phyloP scores from a whole-genome alignment of 30 jellyfish, hydroid and myxozoan species.

The Turritopsis rubra region DNA sequence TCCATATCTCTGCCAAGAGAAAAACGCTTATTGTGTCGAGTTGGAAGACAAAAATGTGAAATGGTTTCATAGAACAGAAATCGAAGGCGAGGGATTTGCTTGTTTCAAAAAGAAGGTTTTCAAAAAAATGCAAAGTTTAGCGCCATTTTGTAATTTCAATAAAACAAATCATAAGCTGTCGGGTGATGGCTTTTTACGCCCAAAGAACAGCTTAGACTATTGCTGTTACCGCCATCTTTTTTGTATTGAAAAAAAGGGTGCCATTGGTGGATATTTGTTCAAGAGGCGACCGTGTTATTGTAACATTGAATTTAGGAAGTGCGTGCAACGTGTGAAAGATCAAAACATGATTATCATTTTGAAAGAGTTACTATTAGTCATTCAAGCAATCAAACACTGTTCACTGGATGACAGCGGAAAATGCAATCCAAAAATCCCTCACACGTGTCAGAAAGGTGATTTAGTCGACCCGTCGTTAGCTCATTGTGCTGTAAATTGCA shows the following conservation, averaged over 20 bases:
- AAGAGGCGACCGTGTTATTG: conserved; percentile 56
- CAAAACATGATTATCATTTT: neutral
- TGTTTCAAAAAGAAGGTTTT: conserved; percentile 34
- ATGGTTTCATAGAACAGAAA: conserved; percentile 27
- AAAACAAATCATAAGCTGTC: conserved; percentile 19
- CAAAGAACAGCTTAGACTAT: conserved; percentile 27
- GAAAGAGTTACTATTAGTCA: conserved; percentile 6
- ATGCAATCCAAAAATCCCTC: conserved; percentile 38
- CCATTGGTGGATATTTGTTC: conserved; percentile 34
- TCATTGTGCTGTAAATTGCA: conserved; percentile 50
- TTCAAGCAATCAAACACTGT: conserved; percentile 10
- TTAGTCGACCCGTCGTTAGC: conserved; percentile 40
- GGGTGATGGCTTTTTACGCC: conserved; percentile 14
- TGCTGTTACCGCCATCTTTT: conserved; percentile 42
- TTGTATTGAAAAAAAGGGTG: conserved; percentile 23
- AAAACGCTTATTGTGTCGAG: conserved; percentile 36
- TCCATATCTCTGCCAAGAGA: conserved; percentile 39
- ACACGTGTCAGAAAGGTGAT: conserved; percentile 51
- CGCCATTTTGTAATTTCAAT: conserved; percentile 35
- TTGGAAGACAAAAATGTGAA: conserved; percentile 15
- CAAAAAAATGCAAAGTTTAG: neutral
- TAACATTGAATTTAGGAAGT: conserved; percentile 35
- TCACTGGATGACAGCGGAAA: conserved; percentile 33
- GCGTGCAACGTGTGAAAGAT: conserved; percentile 1
- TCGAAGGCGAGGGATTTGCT: conserved; percentile 39